Evolutionary conservation across 2,113 vertebrate species (phyloP).

Genomic region (Calonectris borealis): DNA sequence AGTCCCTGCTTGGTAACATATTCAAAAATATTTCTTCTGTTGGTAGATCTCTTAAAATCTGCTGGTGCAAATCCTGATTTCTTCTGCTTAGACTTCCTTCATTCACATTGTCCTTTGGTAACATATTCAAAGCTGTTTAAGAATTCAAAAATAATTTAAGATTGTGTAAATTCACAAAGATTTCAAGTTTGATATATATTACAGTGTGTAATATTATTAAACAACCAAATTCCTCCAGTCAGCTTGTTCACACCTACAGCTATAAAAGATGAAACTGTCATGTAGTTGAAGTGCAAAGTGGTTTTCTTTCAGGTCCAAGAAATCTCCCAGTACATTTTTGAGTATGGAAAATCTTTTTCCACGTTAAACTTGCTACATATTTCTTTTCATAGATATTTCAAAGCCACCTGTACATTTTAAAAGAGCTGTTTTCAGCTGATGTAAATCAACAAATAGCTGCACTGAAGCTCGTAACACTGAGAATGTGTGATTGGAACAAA

Average conservation of each 20-base stretch:
- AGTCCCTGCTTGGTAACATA: neutral
- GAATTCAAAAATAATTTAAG: neutral
- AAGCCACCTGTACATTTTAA: neutral
- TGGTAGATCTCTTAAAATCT: neutral
- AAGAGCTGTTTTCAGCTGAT: neutral
- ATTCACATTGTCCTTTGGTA: neutral
- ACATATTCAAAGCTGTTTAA: neutral
- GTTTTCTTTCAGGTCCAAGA: neutral
- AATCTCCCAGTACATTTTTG: neutral
- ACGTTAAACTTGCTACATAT: neutral
- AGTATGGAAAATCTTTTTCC: neutral
- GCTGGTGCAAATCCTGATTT: neutral
- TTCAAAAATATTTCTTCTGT: neutral
- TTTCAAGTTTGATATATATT: neutral
- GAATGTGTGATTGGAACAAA: neutral
- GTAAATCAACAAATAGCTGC: neutral
- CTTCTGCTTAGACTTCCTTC: neutral
- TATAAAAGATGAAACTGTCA: neutral
- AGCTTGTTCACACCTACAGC: neutral
- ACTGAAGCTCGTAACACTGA: neutral
- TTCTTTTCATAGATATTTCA: neutral
- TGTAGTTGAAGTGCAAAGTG: neutral
- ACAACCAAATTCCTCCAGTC: neutral
- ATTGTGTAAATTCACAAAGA: neutral
- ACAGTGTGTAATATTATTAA: neutral